Percentiles rank a stretch among this genome's conserved stretches.
Conservation (phyloP, 92 coral and sea anemone genomes). For the Epizoanthus rinbou region DNA sequence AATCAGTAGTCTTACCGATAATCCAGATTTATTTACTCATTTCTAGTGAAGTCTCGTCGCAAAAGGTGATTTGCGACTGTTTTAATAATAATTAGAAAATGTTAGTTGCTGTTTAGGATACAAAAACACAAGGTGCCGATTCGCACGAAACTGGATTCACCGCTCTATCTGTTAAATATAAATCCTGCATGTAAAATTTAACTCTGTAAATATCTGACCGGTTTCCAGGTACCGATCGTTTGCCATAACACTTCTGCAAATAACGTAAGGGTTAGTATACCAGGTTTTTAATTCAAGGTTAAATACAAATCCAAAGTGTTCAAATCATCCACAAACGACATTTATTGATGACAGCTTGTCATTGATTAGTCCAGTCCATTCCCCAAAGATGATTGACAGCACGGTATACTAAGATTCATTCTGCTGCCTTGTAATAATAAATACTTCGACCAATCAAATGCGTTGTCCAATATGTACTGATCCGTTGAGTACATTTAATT, state of each 20-base stretch:
- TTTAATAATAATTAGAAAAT: not conserved
- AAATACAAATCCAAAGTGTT: not conserved
- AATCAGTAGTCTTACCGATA: not conserved
- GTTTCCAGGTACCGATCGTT: not conserved
- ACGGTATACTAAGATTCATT: not conserved
- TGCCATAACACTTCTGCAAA: not conserved
- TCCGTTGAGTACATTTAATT: not conserved
- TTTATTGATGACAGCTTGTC: not conserved
- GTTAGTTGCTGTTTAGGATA: not conserved
- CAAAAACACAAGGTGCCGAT: not conserved
- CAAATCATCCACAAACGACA: too few relatives aligned
- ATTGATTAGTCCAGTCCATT: not conserved
- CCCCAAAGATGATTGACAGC: constrained; percentile 5
- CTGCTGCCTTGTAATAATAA: not conserved
- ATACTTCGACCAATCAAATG: constrained; percentile 11
- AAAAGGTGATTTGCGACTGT: not conserved
- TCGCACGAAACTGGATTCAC: not conserved
- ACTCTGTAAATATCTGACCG: not conserved
- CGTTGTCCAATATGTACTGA: not conserved
- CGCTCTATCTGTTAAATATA: not conserved
- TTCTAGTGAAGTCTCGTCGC: not conserved
- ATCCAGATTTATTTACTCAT: not conserved
- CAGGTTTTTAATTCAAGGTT: not conserved
- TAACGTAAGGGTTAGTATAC: not conserved
- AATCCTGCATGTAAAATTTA: not conserved